These are phyloP conservation scores for Anguilla pacifica DNA, from an alignment of 2,797 vertebrate species.

Conservation along the genomic window DNA sequence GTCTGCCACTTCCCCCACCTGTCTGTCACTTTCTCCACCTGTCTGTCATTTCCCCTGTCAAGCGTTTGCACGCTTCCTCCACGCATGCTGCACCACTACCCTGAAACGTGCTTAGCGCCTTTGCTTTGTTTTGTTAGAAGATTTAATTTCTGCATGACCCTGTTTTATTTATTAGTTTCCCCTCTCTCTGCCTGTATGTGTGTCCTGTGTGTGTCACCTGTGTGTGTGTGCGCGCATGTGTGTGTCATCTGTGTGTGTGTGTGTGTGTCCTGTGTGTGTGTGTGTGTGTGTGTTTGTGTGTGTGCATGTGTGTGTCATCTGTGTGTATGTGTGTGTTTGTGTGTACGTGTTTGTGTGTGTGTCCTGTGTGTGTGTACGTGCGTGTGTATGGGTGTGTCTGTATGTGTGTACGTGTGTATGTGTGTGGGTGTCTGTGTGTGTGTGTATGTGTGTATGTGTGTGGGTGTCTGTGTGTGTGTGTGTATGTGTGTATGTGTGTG, in stretches of 20 bases:
- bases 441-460: background rate
- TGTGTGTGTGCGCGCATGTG: background rate
- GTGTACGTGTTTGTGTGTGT: background rate
- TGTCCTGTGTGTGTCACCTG: conserved; percentile 33
- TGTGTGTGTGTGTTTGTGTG: background rate
- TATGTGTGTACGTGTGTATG: background rate
- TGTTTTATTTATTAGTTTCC: conserved; percentile 32
- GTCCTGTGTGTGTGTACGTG: background rate
- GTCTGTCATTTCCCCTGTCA: background rate
- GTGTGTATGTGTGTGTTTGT: background rate
- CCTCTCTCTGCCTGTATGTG: conserved; percentile 10
- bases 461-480: background rate
- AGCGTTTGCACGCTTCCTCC: background rate
- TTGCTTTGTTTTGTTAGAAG: background rate
- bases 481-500: too few relatives aligned
- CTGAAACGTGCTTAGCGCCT: background rate
- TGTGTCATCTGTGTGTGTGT: background rate
- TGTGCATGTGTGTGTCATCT: background rate
- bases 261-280: background rate
- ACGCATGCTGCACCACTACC: too few relatives aligned
- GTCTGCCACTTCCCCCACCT: background rate
- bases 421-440: background rate
- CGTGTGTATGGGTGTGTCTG: background rate
- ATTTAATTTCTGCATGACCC: conserved; percentile 17
- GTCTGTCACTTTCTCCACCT: background rate